Evolutionary conservation across 2,113 vertebrate species (phyloP), one percentile per base, ranked within the genome.

Genomic region (Paratilapia polleni): DNA sequence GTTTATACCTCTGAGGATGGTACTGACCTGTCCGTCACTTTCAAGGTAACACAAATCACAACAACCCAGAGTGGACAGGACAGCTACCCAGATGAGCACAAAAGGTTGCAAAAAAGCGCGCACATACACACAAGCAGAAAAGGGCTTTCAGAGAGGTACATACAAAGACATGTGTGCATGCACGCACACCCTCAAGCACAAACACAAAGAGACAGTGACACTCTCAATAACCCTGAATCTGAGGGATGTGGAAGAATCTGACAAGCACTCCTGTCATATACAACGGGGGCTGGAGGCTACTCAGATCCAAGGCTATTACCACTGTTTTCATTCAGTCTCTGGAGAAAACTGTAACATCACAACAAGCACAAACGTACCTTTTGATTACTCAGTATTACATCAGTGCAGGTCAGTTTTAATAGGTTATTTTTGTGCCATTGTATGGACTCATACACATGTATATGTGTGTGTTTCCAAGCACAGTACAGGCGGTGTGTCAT

Each of bases 131-230:
- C 12, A 8, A 8, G 41, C 8, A 60, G 14, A 15, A 15, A 20
- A 47, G 34, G 17, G 47, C 47, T 73, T 54, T 43, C 5, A 17
- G 38, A 54, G 68, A 54, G 26, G 47, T 19, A 57, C 34, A 54
- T 68, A 36, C 64, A 56, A 22, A 22, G 19, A 38, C 28, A 24
- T 41, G 56, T 38, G 34, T 60, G 66, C 22, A 56, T 58, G 64
- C 38, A 5, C 22, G 47, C 54, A 70, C 68, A 77, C 63, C 52
- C 75, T 81, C 58, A 52, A 36, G 52, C 47, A 14, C 63, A 86
- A 91, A 93, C 82, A 61, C 36, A 81, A 91, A 90, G 85, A 86
- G 91, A 93, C 90, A 91, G n/a, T 77, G 87, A 91, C 91, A 92
- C 91, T 91, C 82, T 92, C 36, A 83, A 92, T 89, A 90, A 91